Percentiles rank a stretch among this genome's conserved stretches.
These are phyloP conservation scores for Drosophila ercepeae DNA, from an alignment of 1,140 invertebrate species.

Conservation along the genomic window DNA sequence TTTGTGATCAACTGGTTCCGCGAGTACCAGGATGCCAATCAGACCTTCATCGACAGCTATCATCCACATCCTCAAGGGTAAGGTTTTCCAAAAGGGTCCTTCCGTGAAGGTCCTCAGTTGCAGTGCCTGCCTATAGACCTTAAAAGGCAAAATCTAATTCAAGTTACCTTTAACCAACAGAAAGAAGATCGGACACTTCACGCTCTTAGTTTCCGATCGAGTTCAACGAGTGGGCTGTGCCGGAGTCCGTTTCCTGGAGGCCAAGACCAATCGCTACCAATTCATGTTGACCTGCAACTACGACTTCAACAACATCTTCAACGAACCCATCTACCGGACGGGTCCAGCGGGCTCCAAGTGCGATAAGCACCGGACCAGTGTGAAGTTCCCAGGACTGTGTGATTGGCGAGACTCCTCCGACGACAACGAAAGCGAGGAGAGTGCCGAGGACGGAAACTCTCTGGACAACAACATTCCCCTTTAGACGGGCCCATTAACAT, in stretches of 20 bases:
- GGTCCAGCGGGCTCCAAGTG: slow-evolving; percentile 67
- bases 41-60: slow-evolving; percentile 68
- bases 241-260: slow-evolving; percentile 56
- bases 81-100: slow-evolving; percentile 10
- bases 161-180: slow-evolving; percentile 18
- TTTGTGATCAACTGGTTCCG: slow-evolving; percentile 77
- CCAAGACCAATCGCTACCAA: slow-evolving; percentile 35
- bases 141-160: no score
- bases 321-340: slow-evolving; percentile 61
- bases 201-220: slow-evolving; percentile 65
- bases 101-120: no score
- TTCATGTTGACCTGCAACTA: slow-evolving; percentile 79
- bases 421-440: slow-evolving; percentile 55
- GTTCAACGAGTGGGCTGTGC: slow-evolving; percentile 74
- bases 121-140: no score
- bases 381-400: slow-evolving; percentile 62
- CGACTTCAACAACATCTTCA: slow-evolving; percentile 70
- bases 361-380: slow-evolving; percentile 37
- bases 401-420: slow-evolving; percentile 51
- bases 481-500: background rate
- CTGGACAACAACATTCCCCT: slow-evolving; percentile 58
- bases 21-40: slow-evolving; percentile 72
- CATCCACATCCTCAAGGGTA: slow-evolving; percentile 69
- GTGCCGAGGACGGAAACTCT: slow-evolving; percentile 37
- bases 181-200: slow-evolving; percentile 78